These are phyloP conservation scores for Clarias fuscus DNA, from an alignment of 2,797 vertebrate species.

Conservation along the genomic window DNA sequence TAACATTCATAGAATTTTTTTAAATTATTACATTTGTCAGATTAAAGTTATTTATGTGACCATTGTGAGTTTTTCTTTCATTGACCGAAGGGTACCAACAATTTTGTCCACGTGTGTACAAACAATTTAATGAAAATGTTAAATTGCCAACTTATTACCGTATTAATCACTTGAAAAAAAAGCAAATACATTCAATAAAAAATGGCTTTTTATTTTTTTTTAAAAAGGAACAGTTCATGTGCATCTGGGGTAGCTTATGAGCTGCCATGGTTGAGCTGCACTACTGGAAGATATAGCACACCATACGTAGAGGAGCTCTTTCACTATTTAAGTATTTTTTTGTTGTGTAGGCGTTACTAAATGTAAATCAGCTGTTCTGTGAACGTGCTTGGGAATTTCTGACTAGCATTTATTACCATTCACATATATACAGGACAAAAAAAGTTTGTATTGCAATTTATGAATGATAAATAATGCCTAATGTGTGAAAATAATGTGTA, in stretches of 20 bases:
- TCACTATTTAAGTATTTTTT: neutral
- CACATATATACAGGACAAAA: neutral
- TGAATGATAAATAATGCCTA: neutral
- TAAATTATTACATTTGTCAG: too few relatives aligned
- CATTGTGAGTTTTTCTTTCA: too few relatives aligned
- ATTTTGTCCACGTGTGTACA: too few relatives aligned
- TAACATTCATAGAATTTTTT: too few relatives aligned
- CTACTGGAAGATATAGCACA: neutral
- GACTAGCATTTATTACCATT: neutral
- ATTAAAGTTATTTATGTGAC: too few relatives aligned
- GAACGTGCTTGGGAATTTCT: neutral
- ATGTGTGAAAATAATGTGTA: neutral
- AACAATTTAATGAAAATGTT: neutral
- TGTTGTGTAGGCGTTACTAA: neutral
- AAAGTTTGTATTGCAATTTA: neutral
- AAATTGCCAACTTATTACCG: neutral
- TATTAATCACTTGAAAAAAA: neutral
- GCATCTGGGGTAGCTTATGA: neutral
- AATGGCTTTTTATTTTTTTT: neutral
- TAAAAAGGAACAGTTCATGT: neutral
- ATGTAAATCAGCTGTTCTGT: neutral
- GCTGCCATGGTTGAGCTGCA: neutral
- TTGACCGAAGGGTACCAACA: too few relatives aligned
- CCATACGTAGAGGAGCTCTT: neutral
- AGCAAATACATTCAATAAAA: neutral